Base-by-base conservation (phyloP, 2,797 vertebrate species). In the Botia kubotai region DNA sequence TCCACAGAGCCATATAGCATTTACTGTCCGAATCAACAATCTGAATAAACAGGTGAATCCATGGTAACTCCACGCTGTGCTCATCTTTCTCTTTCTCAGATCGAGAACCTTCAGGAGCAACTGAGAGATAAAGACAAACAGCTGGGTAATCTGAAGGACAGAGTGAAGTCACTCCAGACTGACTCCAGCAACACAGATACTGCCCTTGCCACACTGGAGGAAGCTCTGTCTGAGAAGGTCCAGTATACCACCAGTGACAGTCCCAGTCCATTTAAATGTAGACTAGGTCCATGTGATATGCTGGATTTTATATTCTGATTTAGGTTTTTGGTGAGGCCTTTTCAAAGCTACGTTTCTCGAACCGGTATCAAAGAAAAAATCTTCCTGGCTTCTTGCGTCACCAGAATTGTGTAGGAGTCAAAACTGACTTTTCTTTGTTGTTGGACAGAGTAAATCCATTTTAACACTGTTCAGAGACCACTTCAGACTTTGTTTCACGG, bases 111-210 rank as follows among this genome's bases (percentile, higher is more conserved):
- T 69, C 97, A 98, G 91, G 97, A 99, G 88, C 97, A 99, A 89
- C 94, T 99, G 88, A 94, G 96, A 83, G 97, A 99, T 91, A 99
- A 99, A 93, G 97, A 99, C 91, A 99, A 99, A 87, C 97, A 99
- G 75, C 92, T 99, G 55, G 96, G 95, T 58, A 98, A 98, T 86
- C 92, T 98, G 80, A 99, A 98, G 89, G 97, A 99, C 91, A 91
- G 97, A 77, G 96, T 99, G 79, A 98, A 99, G 92, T 98, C 97
- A 0, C 89, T 98, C 84, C 97, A 99, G 93, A 98, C 97, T 0
- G 97, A 99, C 92, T 99, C 97, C 88, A 98, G 97, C 89, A 99
- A 99, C 85, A 99, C 97, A 0, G 97, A 99, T 87, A 99, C 97
- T 17, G 97, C 97, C 0, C 91, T 99, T 84, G 97, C 96, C 26